These are phyloP conservation scores for Sylvilagus floridanus DNA, from an alignment of 2,797 vertebrate species.

Conservation along the genomic window DNA sequence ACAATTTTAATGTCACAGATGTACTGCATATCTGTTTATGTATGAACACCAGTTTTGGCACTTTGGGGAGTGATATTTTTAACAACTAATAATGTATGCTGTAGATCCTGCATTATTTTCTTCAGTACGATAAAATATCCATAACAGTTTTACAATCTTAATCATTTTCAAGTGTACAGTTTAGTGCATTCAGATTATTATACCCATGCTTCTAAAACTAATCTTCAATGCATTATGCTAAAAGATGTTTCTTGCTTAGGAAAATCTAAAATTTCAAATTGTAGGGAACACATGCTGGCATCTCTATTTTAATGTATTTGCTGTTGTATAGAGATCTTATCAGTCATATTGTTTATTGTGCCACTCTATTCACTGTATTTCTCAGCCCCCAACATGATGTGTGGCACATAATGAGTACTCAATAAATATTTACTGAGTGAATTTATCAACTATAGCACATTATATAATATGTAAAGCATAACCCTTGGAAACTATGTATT, in stretches of 20 bases:
- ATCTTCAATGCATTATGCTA: not conserved
- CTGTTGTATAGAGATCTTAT: not conserved
- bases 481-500: not conserved
- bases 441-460: not conserved
- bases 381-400: not conserved
- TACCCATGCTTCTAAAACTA: not conserved
- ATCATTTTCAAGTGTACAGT: not conserved
- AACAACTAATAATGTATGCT: not conserved
- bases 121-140: not conserved
- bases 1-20: slow-evolving; percentile 17
- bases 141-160: not conserved
- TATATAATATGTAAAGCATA: slow-evolving; percentile 3
- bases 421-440: not conserved
- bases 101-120: not conserved
- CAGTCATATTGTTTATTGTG: not conserved
- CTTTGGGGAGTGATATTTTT: not conserved
- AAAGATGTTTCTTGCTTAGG: not conserved
- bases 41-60: not conserved
- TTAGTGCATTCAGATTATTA: not conserved
- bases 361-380: not conserved
- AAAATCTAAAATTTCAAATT: slow-evolving; percentile 37
- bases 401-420: not conserved
- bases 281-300: not conserved
- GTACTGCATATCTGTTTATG: not conserved
- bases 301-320: slow-evolving; percentile 37